Conservation (phyloP, 2,888 invertebrate genomes). For the Dryomyza anilis region DNA sequence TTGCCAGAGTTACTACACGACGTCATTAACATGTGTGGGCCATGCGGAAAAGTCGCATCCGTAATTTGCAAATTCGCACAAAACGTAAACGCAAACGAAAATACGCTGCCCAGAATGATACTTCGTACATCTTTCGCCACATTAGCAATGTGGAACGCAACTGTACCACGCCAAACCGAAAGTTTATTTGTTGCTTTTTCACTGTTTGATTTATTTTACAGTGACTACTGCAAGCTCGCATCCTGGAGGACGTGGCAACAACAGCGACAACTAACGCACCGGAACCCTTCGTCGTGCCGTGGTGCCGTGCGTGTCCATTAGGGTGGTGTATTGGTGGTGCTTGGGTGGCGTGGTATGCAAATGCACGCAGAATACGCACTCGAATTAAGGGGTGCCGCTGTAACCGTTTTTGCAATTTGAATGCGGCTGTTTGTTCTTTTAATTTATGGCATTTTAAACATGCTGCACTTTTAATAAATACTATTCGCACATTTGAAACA, state of each 20-base stretch:
- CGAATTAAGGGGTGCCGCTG: background rate
- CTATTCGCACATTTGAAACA: no score
- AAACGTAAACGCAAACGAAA: conserved; percentile 3
- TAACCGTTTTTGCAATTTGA: background rate
- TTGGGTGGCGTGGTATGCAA: background rate
- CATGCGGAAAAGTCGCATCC: conserved; percentile 4
- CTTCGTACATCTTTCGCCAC: background rate
- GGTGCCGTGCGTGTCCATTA: background rate
- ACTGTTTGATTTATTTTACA: background rate
- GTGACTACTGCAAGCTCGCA: conserved; percentile 3
- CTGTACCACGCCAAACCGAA: background rate
- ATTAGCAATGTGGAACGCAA: background rate
- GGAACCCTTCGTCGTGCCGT: no score
- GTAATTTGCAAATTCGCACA: conserved; percentile 8
- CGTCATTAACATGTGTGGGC: no score
- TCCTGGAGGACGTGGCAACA: background rate
- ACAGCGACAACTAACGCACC: background rate
- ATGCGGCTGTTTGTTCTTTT: no score
- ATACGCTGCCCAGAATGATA: no score
- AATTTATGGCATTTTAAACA: no score
- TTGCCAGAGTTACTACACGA: no score
- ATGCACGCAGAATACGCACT: background rate
- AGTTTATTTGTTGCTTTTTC: background rate
- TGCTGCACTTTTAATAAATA: no score
- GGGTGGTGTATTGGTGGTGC: background rate